Conservation (phyloP, 2,113 vertebrate genomes). For the Pelusios castaneus region DNA sequence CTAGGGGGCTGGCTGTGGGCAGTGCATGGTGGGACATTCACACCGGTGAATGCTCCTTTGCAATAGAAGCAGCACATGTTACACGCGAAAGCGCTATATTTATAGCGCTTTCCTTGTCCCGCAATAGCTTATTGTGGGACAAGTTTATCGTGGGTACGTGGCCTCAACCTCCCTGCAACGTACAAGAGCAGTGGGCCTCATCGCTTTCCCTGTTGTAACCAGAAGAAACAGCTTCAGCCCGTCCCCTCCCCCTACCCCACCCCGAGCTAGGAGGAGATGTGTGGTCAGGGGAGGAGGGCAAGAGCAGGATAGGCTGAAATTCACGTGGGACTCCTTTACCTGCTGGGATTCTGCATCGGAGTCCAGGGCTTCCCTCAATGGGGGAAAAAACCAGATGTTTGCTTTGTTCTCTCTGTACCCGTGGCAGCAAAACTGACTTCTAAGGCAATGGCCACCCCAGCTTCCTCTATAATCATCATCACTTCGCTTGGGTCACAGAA, state of each 20-base stretch:
- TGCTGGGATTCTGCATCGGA: background rate
- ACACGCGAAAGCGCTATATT: too few relatives aligned
- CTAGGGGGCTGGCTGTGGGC: too few relatives aligned
- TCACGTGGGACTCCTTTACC: background rate
- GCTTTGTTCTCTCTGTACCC: background rate
- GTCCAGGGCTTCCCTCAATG: background rate
- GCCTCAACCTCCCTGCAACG: background rate
- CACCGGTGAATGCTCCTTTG: too few relatives aligned
- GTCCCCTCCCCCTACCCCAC: rapidly evolving
- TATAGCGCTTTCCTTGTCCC: too few relatives aligned
- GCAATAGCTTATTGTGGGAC: too few relatives aligned
- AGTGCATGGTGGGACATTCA: too few relatives aligned
- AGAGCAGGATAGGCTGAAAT: background rate
- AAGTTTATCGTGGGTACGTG: too few relatives aligned
- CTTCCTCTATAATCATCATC: background rate
- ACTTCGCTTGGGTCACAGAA: background rate
- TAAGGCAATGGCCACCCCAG: background rate
- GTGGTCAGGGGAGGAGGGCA: background rate
- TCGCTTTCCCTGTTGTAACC: background rate
- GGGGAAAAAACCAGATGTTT: background rate
- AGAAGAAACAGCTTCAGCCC: too few relatives aligned
- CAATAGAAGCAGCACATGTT: too few relatives aligned
- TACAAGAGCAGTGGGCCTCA: background rate
- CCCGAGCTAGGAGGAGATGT: background rate
- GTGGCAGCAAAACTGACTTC: background rate